Base-by-base conservation (phyloP, 2,888 invertebrate species). In the Dione vanillae region DNA sequence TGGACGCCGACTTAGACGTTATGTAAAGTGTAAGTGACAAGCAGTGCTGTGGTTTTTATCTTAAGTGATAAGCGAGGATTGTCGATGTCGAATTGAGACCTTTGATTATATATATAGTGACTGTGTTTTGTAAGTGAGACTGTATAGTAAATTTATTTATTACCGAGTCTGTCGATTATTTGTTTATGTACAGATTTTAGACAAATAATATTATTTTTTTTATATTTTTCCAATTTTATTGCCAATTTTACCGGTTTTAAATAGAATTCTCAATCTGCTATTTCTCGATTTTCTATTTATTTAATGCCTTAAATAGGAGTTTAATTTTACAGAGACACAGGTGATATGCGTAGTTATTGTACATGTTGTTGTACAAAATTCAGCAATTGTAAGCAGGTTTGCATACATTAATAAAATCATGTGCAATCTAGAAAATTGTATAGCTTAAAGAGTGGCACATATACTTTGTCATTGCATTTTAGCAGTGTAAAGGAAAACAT, bases 71-170 rank as follows among this genome's bases (percentile, higher is more conserved):
- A 89, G 89, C 85, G 80, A 89, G 88, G 89, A 86, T 86, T 81
- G 56, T 72, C 71, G 83, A 85, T 83, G 84, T 80, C 80, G 82
- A 85, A 78, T 82, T 79, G 81, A 85, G 83, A 82, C 84, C 68
- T 73, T 79, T 80, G 76, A 79, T 76, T 78, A 82, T 76, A 27
- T 76, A 27, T 27, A 78, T 79, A 84, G 83, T 87, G 84, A 87
- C 85, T 83, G 84, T 86, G 85, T 86, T 88, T 85, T 88, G 78
- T 89, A 89, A 85, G 89, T 89, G 88, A 87, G 88, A 88, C 88
- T 91, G 90, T 92, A 92, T 87, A 90, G 88, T 87, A 85, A 90
- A 90, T 88, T 91, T 91, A 91, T 92, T 92, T 92, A 92, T 91
- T 91, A 85, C 87, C 82, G 82, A 85, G 86, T 88, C 85, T 88